These are phyloP conservation scores for Oligia strigilis DNA, from an alignment of 2,888 invertebrate genomes.

Conservation along the genomic window DNA sequence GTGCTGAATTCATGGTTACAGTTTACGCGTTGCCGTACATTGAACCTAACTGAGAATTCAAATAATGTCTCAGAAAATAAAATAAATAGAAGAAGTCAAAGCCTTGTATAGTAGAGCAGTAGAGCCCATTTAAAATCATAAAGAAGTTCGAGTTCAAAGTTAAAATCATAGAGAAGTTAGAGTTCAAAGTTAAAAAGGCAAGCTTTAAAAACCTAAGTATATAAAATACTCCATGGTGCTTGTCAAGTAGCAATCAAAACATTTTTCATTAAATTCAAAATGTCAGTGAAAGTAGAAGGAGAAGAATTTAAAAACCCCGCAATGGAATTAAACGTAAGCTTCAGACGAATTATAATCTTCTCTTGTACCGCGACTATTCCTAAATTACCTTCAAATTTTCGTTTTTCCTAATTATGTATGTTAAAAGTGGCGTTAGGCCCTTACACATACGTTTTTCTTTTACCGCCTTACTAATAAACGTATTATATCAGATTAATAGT, in stretches of 20 bases:
- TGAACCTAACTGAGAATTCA: not conserved
- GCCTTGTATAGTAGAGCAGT: not conserved
- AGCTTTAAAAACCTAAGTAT: slow-evolving; percentile 10
- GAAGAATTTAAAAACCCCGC: slow-evolving; percentile 22
- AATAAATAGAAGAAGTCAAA: not conserved
- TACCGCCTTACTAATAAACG: no score
- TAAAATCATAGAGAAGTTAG: slow-evolving; percentile 17
- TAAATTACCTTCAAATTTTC: not conserved
- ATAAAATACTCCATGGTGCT: slow-evolving; percentile 20
- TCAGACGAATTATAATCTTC: not conserved
- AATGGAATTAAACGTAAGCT: slow-evolving; percentile 54
- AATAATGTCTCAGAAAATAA: not conserved
- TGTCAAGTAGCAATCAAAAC: slow-evolving; percentile 18
- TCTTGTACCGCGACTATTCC: not conserved
- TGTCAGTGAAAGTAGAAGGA: slow-evolving; percentile 48
- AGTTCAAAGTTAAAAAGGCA: not conserved
- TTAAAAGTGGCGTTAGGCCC: not conserved
- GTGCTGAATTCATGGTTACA: no score
- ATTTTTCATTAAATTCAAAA: slow-evolving; percentile 30
- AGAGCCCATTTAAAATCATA: not conserved
- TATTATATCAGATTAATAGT: no score
- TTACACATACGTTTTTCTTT: not conserved
- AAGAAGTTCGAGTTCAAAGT: slow-evolving; percentile 13
- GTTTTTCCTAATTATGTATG: not conserved
- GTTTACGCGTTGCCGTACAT: no score